These are phyloP conservation scores for Mizuhopecten yessoensis DNA, from an alignment of 1,140 invertebrate species.

Conservation along the genomic window DNA sequence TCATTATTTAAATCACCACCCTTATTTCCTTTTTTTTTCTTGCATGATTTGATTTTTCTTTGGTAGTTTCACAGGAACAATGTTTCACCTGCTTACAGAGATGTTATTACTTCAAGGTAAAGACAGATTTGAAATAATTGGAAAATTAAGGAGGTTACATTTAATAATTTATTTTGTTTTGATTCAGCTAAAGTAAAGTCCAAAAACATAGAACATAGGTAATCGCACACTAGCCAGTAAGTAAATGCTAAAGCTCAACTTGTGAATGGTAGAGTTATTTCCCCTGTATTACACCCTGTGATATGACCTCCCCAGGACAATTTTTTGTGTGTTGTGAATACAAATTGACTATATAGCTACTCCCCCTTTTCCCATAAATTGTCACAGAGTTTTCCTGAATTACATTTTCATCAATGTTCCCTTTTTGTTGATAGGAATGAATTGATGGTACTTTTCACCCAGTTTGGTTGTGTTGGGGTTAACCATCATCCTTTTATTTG, in stretches of 20 bases:
- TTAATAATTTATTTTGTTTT: background rate
- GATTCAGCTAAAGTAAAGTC: constrained; percentile 20
- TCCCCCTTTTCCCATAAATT: background rate
- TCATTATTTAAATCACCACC: background rate
- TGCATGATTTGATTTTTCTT: background rate
- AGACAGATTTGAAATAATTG: background rate
- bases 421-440: too few relatives aligned
- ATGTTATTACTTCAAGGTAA: too few relatives aligned
- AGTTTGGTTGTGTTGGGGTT: too few relatives aligned
- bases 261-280: background rate
- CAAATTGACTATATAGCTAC: background rate
- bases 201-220: background rate
- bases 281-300: background rate
- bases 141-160: background rate
- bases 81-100: background rate
- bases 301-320: background rate
- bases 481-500: too few relatives aligned
- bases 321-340: background rate
- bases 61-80: background rate
- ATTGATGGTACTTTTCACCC: too few relatives aligned
- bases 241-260: background rate
- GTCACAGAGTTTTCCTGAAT: background rate
- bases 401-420: background rate
- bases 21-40: background rate
- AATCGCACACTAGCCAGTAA: background rate